A percentile compares a stretch with the other conserved stretches of the same genome.
Conservation (phyloP, 2,888 invertebrate species). For the Anorthoa munda region DNA sequence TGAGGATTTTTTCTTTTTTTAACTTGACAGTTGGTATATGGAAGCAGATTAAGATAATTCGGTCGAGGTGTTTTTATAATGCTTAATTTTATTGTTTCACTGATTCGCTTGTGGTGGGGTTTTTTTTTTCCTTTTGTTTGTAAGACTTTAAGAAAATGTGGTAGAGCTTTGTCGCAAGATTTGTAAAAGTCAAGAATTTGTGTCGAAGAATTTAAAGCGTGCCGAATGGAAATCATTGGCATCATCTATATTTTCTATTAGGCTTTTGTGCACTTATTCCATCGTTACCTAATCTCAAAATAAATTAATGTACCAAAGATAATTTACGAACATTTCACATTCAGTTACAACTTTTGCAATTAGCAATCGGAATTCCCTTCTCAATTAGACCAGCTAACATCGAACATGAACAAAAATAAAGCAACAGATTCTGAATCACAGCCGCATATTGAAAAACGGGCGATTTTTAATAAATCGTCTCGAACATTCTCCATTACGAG, state of each 20-base stretch:
- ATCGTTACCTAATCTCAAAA: conserved; percentile 14
- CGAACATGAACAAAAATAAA: conserved; percentile 59
- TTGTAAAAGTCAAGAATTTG: neutral
- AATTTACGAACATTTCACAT: conserved; percentile 23
- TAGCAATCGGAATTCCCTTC: conserved; percentile 40
- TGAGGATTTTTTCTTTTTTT: conserved; percentile 77
- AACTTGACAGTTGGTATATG: conserved; percentile 90
- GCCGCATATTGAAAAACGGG: conserved; percentile 85
- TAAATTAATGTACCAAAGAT: conserved; percentile 12
- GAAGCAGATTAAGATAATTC: conserved; percentile 89
- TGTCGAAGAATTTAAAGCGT: neutral
- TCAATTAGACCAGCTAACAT: conserved; percentile 55
- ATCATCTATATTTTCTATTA: neutral
- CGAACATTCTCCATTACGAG: conserved; percentile 81
- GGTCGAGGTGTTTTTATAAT: conserved; percentile 80
- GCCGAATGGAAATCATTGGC: neutral
- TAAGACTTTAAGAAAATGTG: conserved; percentile 32
- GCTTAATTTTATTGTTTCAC: conserved; percentile 83
- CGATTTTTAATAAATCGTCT: conserved; percentile 85
- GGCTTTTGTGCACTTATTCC: neutral
- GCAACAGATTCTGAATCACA: conserved; percentile 58
- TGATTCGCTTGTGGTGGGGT: conserved; percentile 55
- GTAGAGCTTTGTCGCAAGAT: conserved; percentile 7
- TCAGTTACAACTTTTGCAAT: conserved; percentile 42
- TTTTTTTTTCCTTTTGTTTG: conserved; percentile 46